A percentile compares a stretch with the other conserved stretches of the same genome.
Evolutionary conservation across 2,113 vertebrate genomes (phyloP).

Genomic region (Anguilla japonica): DNA sequence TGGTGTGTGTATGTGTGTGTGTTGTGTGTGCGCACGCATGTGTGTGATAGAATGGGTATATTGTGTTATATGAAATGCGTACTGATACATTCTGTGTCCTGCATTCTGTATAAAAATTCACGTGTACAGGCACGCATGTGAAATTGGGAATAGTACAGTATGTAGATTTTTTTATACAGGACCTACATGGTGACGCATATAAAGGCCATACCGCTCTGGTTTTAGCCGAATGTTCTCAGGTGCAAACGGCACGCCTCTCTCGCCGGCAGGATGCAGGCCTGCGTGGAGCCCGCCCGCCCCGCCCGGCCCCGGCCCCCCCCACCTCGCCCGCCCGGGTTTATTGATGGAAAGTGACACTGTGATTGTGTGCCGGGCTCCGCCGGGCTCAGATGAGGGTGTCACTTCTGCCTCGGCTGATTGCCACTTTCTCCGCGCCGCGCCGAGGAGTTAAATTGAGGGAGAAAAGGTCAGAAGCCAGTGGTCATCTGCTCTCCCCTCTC

Average conservation of each 20-base stretch:
- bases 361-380: constrained; percentile 58
- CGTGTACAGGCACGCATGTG: not conserved
- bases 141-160: constrained; percentile 2
- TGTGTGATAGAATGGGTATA: not conserved
- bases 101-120: not conserved
- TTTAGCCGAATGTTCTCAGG: not conserved
- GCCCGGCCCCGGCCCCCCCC: constrained; percentile 26
- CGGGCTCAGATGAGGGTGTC: constrained; percentile 76
- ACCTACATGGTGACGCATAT: not conserved
- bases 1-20: not conserved
- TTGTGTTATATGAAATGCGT: not conserved
- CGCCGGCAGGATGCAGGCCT: constrained; percentile 9
- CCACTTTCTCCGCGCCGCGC: constrained; percentile 61
- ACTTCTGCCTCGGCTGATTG: constrained; percentile 70
- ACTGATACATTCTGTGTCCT: not conserved
- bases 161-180: not conserved
- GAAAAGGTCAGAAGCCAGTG: constrained; percentile 81
- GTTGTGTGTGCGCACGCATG: no score
- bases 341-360: constrained; percentile 70
- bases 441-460: constrained; percentile 77
- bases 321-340: constrained; percentile 37
- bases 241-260: not conserved
- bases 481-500: constrained; percentile 72
- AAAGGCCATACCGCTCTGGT: not conserved
- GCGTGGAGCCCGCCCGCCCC: constrained; percentile 38